Percentiles rank a stretch among this genome's conserved stretches.
phyloP scores from a whole-genome alignment of 2,888 invertebrate species.

The Nomada fabriciana region DNA sequence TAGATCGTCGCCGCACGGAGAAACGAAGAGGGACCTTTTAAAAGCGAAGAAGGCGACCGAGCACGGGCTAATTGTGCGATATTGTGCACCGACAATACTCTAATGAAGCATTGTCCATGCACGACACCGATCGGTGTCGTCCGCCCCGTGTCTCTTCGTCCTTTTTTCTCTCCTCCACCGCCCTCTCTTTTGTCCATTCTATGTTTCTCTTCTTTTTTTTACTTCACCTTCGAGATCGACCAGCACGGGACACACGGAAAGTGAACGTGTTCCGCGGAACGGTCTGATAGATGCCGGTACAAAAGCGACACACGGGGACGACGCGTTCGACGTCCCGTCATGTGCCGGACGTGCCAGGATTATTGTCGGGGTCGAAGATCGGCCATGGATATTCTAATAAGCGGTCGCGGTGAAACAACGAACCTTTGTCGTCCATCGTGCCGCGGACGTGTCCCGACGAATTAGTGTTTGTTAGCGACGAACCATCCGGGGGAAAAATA shows the following conservation, averaged over 20 bases:
- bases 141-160: conserved; percentile 50
- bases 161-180: conserved; percentile 23
- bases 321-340: conserved; percentile 63
- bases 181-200: conserved; percentile 8
- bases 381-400: conserved; percentile 62
- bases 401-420: conserved; percentile 51
- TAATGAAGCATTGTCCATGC: conserved; percentile 83
- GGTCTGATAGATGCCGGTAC: conserved; percentile 44
- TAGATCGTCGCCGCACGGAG: conserved; percentile 45
- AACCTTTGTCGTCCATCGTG: conserved; percentile 41
- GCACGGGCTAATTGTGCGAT: conserved; percentile 66
- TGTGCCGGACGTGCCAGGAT: conserved; percentile 58
- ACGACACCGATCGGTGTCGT: conserved; percentile 65
- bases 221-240: conserved; percentile 14
- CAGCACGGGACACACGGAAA: conserved; percentile 59
- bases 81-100: conserved; percentile 81
- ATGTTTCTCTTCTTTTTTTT: conserved; percentile 10
- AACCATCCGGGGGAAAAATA: background rate
- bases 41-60: conserved; percentile 52
- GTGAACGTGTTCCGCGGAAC: conserved; percentile 64
- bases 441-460: conserved; percentile 6
- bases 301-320: conserved; percentile 46
- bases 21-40: conserved; percentile 49
- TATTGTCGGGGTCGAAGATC: conserved; percentile 59
- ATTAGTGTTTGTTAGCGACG: conserved; percentile 21